Percentiles rank a stretch among this genome's conserved stretches.
These are phyloP conservation scores for Valencia hispanica DNA, from an alignment of 2,797 vertebrate species.

Conservation along the genomic window DNA sequence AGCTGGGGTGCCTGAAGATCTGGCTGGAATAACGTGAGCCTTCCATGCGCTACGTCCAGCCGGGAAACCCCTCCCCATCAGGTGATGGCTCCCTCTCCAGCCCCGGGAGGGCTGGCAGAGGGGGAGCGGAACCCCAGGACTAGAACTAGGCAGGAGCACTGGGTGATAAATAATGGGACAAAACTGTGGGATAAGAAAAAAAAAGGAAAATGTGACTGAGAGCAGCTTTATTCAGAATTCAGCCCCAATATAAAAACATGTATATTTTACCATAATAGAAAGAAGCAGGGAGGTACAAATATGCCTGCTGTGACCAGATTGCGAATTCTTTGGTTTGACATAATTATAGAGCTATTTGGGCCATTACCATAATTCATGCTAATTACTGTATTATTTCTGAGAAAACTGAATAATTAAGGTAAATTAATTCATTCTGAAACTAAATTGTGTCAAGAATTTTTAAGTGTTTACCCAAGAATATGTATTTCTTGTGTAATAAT, in stretches of 20 bases:
- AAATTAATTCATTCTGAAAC: neutral
- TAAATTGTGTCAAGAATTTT: neutral
- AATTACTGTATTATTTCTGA: neutral
- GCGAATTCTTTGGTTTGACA: neutral
- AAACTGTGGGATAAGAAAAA: too few species aligned
- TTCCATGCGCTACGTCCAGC: too few species aligned
- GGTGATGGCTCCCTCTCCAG: too few species aligned
- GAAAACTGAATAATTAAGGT: neutral
- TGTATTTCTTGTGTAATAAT: neutral
- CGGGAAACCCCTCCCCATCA: too few species aligned
- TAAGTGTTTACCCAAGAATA: neutral
- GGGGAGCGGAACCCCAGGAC: too few species aligned
- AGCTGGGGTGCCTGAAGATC: too few species aligned
- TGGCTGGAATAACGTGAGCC: too few species aligned
- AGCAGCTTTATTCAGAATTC: neutral
- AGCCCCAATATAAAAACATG: neutral
- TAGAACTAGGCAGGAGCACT: too few species aligned
- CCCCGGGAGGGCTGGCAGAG: too few species aligned
- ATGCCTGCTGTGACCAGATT: neutral
- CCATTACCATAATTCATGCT: neutral
- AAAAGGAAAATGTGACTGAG: neutral
- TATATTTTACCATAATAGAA: neutral
- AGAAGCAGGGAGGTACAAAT: neutral
- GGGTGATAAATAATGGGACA: too few species aligned
- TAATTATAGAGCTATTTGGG: neutral